Conservation (phyloP, 1,140 invertebrate genomes). For the Frieseomelitta varia region DNA sequence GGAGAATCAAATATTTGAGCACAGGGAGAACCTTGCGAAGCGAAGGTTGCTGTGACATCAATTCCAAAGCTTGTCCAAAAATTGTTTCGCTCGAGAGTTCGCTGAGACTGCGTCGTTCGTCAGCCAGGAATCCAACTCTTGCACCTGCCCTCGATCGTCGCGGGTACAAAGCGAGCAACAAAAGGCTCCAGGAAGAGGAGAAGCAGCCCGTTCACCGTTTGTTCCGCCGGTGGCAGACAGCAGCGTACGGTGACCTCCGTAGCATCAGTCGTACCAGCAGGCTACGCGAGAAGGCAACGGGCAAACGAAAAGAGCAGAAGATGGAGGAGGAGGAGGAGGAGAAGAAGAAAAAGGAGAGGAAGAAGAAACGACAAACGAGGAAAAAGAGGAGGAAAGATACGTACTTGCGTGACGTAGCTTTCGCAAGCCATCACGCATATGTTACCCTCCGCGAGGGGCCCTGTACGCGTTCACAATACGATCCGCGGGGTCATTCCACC, state of each 20-base stretch:
- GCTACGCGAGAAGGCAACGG: conserved; percentile 32
- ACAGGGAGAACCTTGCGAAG: too few relatives aligned
- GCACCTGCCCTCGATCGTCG: conserved; percentile 5
- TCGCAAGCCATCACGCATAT: conserved; percentile 77
- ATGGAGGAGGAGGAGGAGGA: background rate
- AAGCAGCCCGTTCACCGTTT: conserved; percentile 50
- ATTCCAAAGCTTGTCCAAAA: too few relatives aligned
- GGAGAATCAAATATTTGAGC: background rate
- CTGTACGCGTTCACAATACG: conserved; percentile 64
- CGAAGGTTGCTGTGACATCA: too few relatives aligned
- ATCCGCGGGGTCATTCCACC: conserved; percentile 69
- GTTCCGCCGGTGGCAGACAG: conserved; percentile 54
- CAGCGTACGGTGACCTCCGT: conserved; percentile 64
- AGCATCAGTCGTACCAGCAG: conserved; percentile 48
- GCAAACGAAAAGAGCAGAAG: conserved; percentile 2
- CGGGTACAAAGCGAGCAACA: background rate
- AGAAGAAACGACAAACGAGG: background rate
- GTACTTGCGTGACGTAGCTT: conserved; percentile 78
- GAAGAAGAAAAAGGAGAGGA: background rate
- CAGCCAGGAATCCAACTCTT: background rate
- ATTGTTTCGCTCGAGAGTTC: too few relatives aligned
- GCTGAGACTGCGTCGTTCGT: background rate
- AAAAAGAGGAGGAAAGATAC: conserved; percentile 64
- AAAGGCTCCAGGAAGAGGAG: conserved; percentile 16
- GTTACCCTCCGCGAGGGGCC: conserved; percentile 68